Percentiles rank a stretch among this genome's conserved stretches.
Conservation (phyloP, 2,888 invertebrate genomes). For the Clusia tigrina region DNA sequence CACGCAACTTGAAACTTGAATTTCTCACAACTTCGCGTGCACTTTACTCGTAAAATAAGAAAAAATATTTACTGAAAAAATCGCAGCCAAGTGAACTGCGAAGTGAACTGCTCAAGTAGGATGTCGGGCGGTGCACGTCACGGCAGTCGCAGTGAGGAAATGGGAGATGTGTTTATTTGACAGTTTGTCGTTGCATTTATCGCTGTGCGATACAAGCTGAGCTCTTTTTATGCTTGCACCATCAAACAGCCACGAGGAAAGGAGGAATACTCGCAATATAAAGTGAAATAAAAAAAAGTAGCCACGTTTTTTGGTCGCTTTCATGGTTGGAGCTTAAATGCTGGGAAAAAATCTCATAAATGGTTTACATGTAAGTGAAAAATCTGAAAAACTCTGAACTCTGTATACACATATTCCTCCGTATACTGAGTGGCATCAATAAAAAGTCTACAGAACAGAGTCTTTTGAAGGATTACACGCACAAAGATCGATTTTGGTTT, state of each 20-base stretch:
- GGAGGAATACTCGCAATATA: background rate
- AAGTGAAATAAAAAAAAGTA: background rate
- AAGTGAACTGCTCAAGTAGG: background rate
- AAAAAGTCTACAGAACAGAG: no score
- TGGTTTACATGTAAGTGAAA: no score
- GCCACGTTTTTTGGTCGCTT: background rate
- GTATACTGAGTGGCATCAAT: no score
- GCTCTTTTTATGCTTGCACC: background rate
- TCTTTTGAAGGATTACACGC: no score
- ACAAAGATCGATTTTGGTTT: no score
- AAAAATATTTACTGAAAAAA: conserved; percentile 46
- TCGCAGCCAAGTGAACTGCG: conserved; percentile 23
- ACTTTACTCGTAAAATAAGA: background rate
- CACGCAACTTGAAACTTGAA: conserved; percentile 34
- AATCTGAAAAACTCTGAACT: no score
- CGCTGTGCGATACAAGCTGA: background rate
- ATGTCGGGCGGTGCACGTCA: conserved; percentile 38
- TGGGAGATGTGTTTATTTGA: conserved; percentile 39
- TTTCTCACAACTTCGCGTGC: background rate
- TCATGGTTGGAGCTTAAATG: no score
- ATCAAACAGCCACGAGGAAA: background rate
- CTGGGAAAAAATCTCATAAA: no score
- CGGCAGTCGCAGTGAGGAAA: conserved; percentile 1
- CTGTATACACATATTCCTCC: no score
- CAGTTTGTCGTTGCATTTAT: conserved; percentile 38